Evolutionary conservation across 2,113 vertebrate species (phyloP), one percentile per base, ranked within the genome.

Genomic region (Saccopteryx leptura): DNA sequence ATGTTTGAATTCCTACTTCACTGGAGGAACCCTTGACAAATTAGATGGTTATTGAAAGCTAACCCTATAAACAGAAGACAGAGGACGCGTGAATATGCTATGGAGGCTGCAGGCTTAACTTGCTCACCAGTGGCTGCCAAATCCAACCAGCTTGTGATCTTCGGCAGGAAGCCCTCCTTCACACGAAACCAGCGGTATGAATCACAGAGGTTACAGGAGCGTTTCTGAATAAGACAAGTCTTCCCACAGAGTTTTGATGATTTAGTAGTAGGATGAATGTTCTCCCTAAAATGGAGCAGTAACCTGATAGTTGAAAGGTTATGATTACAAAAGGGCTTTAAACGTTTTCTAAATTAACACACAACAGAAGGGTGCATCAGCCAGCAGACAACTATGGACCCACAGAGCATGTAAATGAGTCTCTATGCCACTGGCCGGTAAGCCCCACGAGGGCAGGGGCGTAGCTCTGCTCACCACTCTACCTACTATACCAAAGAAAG

Each of bases 271-370:
- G 58, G 39, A 50, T 91, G 80, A 96, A 93, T 46, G 33, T 48
- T 91, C 63, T 93, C 63, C 94, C 76, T 75, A 85, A 89, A 96
- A 90, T 54, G 58, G 28, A 96, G 18, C 75, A 65, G 56, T 86
- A 92, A 96, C 63, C 78, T 88, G 68, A 69, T 54, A 61, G 52
- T 78, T 90, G 89, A 89, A 89, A 93, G 88, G 89, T 86, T 89
- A 68, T 46, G n/a, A 82, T 31, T 28, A 82, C 54, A 86, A 66
- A 7, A 56, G 28, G 71, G 23, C 26, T 74, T 93, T n/a, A 95
- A 75, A 88, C 76, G 65, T 71, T 94, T 95, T 93, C 93, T 94
- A 91, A 83, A 75, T 93, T 91, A 87, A 89, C 39, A 91, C 69
- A 83, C 86, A 84, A 68, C 39, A 58, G 21, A 60, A 56, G 14